phyloP scores from a whole-genome alignment of 2,888 invertebrate species.

The Eumerus sabulonum region DNA sequence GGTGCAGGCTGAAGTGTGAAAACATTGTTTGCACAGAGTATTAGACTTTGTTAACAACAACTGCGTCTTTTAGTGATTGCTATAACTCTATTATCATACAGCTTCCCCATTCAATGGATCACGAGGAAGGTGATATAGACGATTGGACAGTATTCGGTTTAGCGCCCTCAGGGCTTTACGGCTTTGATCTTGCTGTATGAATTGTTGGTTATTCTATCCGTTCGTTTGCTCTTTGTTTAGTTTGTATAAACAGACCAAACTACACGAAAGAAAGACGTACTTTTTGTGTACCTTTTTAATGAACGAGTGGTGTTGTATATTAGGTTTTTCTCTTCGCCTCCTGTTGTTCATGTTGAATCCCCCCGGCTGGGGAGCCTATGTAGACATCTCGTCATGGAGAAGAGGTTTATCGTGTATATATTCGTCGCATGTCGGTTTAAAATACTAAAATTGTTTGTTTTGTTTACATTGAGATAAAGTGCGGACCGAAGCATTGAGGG shows the following conservation, averaged over 20 bases:
- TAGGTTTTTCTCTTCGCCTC: slow-evolving; percentile 39
- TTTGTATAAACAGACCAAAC: slow-evolving; percentile 50
- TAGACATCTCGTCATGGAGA: slow-evolving; percentile 27
- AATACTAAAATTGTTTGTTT: slow-evolving; percentile 61
- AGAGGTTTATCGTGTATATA: slow-evolving; percentile 29
- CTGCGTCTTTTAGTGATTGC: not conserved
- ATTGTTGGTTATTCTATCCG: not conserved
- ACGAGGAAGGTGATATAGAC: slow-evolving; percentile 8
- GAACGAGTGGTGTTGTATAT: slow-evolving; percentile 59
- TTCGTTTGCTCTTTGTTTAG: slow-evolving; percentile 28
- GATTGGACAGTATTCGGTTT: slow-evolving; percentile 39
- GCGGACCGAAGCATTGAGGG: slow-evolving; percentile 31
- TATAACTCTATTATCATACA: slow-evolving; percentile 45
- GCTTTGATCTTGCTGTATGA: slow-evolving; percentile 56
- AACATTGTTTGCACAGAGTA: slow-evolving; percentile 58
- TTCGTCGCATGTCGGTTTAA: slow-evolving; percentile 41
- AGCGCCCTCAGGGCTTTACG: slow-evolving; percentile 26
- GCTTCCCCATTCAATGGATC: slow-evolving; percentile 6
- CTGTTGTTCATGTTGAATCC: slow-evolving; percentile 26
- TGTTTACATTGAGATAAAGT: slow-evolving; percentile 65
- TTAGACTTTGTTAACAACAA: slow-evolving; percentile 50
- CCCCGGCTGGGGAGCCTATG: slow-evolving; percentile 15
- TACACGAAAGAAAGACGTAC: slow-evolving; percentile 2
- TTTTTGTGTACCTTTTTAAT: slow-evolving; percentile 56
- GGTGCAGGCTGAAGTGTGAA: slow-evolving; percentile 7